Evolutionary conservation across 2,888 invertebrate genomes (phyloP).

Genomic region (Desoria tigrina): DNA sequence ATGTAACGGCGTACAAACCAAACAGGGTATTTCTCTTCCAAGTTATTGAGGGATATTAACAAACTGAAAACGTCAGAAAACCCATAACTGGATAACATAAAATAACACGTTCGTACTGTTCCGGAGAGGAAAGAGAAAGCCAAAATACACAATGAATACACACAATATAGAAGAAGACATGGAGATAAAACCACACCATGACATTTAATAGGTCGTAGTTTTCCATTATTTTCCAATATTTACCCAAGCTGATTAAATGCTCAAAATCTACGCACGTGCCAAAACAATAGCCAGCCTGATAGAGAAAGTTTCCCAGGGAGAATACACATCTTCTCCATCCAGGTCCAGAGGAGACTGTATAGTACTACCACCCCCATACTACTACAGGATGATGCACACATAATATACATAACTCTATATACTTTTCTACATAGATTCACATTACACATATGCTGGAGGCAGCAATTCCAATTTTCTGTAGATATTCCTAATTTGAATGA

Average conservation of each 20-base stretch:
- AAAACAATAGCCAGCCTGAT: constrained; percentile 45
- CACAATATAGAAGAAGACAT: constrained; percentile 6
- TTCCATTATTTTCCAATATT: constrained; percentile 54
- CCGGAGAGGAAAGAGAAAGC: constrained; percentile 6
- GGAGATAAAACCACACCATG: constrained; percentile 46
- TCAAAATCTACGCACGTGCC: constrained; percentile 53
- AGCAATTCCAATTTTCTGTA: constrained; percentile 41
- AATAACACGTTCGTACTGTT: background rate
- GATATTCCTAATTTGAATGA: constrained; percentile 38
- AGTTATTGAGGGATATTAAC: constrained; percentile 3
- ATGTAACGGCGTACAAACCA: background rate
- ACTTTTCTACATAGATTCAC: constrained; percentile 3
- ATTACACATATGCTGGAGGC: constrained; percentile 17
- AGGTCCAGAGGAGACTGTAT: background rate
- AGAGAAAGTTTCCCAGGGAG: constrained; percentile 22
- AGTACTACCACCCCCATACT: background rate
- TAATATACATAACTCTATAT: background rate
- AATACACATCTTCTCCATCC: constrained; percentile 11
- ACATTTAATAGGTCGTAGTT: constrained; percentile 51
- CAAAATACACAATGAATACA: constrained; percentile 6
- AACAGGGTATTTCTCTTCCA: too few species aligned
- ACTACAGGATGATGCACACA: background rate
- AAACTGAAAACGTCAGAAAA: too few species aligned
- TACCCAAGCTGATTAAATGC: constrained; percentile 54
- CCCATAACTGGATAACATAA: background rate